A percentile compares a stretch with the other conserved stretches of the same genome.
phyloP scores from a whole-genome alignment of 2,113 vertebrate genomes.

The Fregata magnificens region DNA sequence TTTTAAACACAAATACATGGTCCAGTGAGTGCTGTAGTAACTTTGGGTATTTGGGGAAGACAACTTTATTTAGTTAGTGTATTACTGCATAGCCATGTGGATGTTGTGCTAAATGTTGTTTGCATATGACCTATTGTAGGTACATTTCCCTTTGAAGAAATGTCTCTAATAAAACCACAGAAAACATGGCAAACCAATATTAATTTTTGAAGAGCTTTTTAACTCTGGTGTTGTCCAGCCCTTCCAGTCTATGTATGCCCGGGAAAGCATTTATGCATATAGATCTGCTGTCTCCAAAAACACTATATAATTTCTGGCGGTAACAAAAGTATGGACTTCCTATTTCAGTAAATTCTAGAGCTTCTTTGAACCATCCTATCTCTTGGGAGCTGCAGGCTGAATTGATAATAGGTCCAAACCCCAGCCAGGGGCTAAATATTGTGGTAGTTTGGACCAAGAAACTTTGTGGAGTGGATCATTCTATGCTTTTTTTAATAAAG shows the following conservation, averaged over 20 bases:
- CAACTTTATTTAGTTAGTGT: constrained; percentile 1
- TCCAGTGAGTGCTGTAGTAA: not conserved
- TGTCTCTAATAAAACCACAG: not conserved
- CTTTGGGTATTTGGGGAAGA: not conserved
- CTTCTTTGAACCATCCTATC: not conserved
- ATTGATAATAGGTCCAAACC: not conserved
- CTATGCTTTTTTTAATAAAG: not conserved
- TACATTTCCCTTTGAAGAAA: constrained; percentile 22
- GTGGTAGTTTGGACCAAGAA: not conserved
- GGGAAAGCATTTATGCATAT: not conserved
- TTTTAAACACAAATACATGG: not conserved
- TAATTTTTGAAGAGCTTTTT: not conserved
- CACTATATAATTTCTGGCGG: not conserved
- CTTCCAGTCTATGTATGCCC: not conserved
- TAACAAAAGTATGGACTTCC: not conserved
- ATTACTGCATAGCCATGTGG: not conserved
- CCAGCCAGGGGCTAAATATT: not conserved
- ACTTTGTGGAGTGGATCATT: not conserved
- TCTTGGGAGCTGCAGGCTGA: not conserved
- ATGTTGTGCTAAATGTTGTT: not conserved
- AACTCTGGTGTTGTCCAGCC: not conserved
- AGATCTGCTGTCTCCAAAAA: not conserved
- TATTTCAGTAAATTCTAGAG: not conserved
- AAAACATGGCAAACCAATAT: not conserved
- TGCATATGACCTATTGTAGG: not conserved